Evolutionary conservation across 2,888 invertebrate species (phyloP).

Genomic region (Synanthedon andrenaeformis): DNA sequence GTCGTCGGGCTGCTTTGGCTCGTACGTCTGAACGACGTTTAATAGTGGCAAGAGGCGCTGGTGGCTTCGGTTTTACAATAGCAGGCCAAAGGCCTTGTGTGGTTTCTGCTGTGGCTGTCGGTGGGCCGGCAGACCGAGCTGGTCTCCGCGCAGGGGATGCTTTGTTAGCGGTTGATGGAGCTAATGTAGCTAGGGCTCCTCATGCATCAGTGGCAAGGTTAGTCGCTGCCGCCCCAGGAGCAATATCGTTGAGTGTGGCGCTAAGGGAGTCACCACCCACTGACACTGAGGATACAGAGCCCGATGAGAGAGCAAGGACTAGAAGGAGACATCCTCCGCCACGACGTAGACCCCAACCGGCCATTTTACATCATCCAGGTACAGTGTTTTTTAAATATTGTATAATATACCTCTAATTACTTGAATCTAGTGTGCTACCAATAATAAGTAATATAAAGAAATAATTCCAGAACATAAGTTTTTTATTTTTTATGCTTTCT

Average conservation of each 20-base stretch:
- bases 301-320: conserved; percentile 52
- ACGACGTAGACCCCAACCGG: conserved; percentile 45
- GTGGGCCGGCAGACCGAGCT: conserved; percentile 87
- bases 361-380: conserved; percentile 53
- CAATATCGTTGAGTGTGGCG: conserved; percentile 87
- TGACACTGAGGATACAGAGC: conserved; percentile 60
- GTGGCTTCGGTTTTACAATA: conserved; percentile 97
- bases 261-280: conserved; percentile 56
- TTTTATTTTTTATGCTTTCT: too few relatives aligned
- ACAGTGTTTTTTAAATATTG: background rate
- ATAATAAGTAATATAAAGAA: too few relatives aligned
- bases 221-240: conserved; percentile 87
- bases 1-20: conserved; percentile 46
- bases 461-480: too few relatives aligned
- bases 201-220: conserved; percentile 94
- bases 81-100: conserved; percentile 97
- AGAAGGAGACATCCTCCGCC: conserved; percentile 53
- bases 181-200: conserved; percentile 89
- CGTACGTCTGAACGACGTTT: conserved; percentile 80
- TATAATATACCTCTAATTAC: background rate
- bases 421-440: too few relatives aligned
- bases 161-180: conserved; percentile 90
- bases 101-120: conserved; percentile 90
- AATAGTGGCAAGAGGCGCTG: conserved; percentile 85
- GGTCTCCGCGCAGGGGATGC: conserved; percentile 94